Evolutionary conservation across 2,888 invertebrate species (phyloP), one percentile per base, ranked within the genome.

Genomic region (Dicyrtomina minuta): DNA sequence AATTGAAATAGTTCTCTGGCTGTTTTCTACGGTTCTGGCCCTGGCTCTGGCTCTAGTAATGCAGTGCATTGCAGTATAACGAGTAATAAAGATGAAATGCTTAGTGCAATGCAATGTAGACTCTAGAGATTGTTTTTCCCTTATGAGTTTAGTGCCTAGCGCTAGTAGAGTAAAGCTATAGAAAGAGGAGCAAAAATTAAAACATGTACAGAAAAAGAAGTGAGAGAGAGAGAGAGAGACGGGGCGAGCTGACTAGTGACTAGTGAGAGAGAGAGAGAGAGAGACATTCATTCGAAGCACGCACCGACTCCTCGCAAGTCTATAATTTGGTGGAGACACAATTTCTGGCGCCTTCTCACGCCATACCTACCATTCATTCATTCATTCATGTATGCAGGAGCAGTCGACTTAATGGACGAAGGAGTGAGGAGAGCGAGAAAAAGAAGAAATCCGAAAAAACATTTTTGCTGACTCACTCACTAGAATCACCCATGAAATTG

Each of bases 301-400:
- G 75, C 77, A 75, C 73, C 70, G 75, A 75, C 74, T 73, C 69
- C 72, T 77, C 72, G 64, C 75, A 75, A 72, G 74, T 74, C 76
- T 78, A 78, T 78, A 78, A 78, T 78, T 78, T 78, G 71, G 75
- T 76, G 76, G 76, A 78, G 77, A 78, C 77, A 78, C 77, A 76
- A 77, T 77, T 77, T 77, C 77, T 77, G 76, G 77, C 77, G 77
- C 76, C 77, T 76, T 76, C 75, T 75, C 33, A 75, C 75, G 75
- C 76, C 75, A 76, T 75, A 76, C 76, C 73, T 64, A 69, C 68
- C 74, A 66, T 71, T 71, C 74, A 72, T 71, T 70, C 74, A 74
- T 72, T 71, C 72, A 71, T 73, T 70, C 73, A 67, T 71, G 66
- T 72, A 64, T 66, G 64, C 59, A 66, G 26, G 44, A 41, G 13